A percentile compares a stretch with the other conserved stretches of the same genome.
Evolutionary conservation across 2,888 invertebrate species (phyloP).

Genomic region (Drosophila neotestacea): DNA sequence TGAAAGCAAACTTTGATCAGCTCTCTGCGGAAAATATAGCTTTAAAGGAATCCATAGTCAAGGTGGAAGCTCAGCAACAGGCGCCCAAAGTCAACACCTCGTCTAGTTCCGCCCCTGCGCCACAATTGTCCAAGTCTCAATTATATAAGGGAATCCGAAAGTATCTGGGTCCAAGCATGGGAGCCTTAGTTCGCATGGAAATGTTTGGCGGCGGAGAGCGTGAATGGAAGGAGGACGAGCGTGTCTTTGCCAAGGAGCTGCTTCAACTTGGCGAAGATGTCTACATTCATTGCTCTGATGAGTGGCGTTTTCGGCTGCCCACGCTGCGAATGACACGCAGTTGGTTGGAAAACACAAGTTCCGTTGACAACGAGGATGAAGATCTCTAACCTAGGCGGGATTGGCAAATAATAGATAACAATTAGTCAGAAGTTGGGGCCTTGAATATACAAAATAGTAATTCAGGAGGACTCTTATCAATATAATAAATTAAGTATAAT

Average conservation of each 20-base stretch:
- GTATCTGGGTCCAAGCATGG: constrained; percentile 83
- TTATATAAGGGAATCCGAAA: constrained; percentile 84
- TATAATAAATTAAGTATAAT: constrained; percentile 17
- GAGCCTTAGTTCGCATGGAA: constrained; percentile 84
- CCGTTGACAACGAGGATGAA: constrained; percentile 60
- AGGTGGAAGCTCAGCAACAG: constrained; percentile 22
- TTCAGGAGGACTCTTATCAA: constrained; percentile 18
- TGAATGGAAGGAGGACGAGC: constrained; percentile 83
- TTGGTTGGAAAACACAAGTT: constrained; percentile 71
- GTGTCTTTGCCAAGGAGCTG: constrained; percentile 78
- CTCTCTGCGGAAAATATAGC: constrained; percentile 33
- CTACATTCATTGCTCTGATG: constrained; percentile 82
- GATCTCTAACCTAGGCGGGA: background rate
- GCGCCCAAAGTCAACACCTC: constrained; percentile 8
- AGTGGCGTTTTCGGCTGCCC: constrained; percentile 84
- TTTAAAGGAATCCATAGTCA: constrained; percentile 23
- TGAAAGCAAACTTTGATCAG: constrained; percentile 23
- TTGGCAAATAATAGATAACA: background rate
- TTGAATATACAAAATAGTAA: background rate
- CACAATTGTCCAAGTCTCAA: constrained; percentile 75
- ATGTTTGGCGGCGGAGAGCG: constrained; percentile 84
- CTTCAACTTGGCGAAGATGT: constrained; percentile 80
- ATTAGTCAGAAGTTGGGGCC: background rate
- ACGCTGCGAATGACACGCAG: constrained; percentile 70
- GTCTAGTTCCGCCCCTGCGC: background rate